Evolutionary conservation across 2,888 invertebrate species (phyloP), one percentile per base, ranked within the genome.

Genomic region (Poecilus cupreus): DNA sequence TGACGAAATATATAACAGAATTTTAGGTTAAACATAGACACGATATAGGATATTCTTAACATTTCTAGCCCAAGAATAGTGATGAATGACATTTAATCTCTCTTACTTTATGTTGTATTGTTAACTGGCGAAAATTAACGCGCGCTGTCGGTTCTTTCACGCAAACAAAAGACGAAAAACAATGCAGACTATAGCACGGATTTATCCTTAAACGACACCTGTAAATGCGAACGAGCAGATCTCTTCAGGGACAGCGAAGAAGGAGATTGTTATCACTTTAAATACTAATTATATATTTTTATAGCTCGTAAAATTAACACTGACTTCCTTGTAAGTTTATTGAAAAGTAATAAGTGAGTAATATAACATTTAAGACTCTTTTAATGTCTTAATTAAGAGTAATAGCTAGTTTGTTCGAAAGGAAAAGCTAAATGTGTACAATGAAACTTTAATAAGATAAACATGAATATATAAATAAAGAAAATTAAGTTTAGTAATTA

Each of bases 51-150:
- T 8, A 32, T 6, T 6, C 32, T 32, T 32, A 32, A 32, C 5
- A 32, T 6, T 32, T 32, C 32, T 3, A 32, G 1, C 16, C 6
- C 4, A n/a, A 5, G 11, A 68, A 74, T 46, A 74, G 43, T 74
- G 74, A 74, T 74, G 22, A 74, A 74, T 46, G 74, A 74, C 46
- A 74, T 74, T 49, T 20, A 74, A 74, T 46, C 46, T 74, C 16
- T 13, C 16, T 13, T 43, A 11, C 2, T 74, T 74, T 3, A 74
- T 39, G 43, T 46, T 74, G 46, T 46, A 74, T 74, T 46, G 74
- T 74, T 74, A 20, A 74, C 46, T 20, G 20, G 10, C 0, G 74
- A 74, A 74, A 74, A 74, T 74, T 74, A 74, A 74, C 74, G 74
- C 26, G 20, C n/a, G 10, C 74, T 74, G 74, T 74, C 74, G 46